phyloP scores from a whole-genome alignment of 1,140 invertebrate genomes.

The Drosophila saltans region DNA sequence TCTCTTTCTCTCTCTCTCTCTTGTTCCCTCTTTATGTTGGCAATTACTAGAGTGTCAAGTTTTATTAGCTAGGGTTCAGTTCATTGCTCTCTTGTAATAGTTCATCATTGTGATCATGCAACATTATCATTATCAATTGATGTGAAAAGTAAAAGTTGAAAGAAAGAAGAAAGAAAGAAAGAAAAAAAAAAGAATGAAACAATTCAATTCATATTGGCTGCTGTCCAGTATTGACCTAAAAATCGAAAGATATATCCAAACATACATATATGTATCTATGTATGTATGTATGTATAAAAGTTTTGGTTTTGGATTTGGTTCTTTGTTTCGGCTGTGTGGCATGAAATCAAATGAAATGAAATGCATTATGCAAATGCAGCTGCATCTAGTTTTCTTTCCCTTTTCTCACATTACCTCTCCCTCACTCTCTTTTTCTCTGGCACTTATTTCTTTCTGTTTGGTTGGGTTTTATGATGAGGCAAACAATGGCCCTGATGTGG shows the following conservation, averaged over 20 bases:
- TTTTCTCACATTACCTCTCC: not conserved
- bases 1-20: slow-evolving; percentile 24
- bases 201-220: slow-evolving; percentile 32
- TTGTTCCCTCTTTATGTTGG: not conserved
- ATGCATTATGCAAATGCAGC: slow-evolving; percentile 75
- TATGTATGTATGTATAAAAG: slow-evolving; percentile 3
- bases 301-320: slow-evolving; percentile 8
- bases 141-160: slow-evolving; percentile 50
- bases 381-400: slow-evolving; percentile 46
- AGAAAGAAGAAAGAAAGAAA: not conserved
- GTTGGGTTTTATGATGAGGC: slow-evolving; percentile 7
- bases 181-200: slow-evolving; percentile 42
- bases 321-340: slow-evolving; percentile 7
- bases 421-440: not conserved
- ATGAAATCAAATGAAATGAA: slow-evolving; percentile 29
- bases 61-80: slow-evolving; percentile 66
- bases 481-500: slow-evolving; percentile 5
- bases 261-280: too few relatives aligned
- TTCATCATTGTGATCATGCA: slow-evolving; percentile 10
- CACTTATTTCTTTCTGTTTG: not conserved
- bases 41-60: slow-evolving; percentile 68
- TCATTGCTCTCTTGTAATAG: slow-evolving; percentile 35
- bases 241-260: slow-evolving; percentile 6
- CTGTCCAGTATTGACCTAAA: slow-evolving; percentile 63
- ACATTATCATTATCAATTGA: slow-evolving; percentile 42